phyloP scores from a whole-genome alignment of 2,797 vertebrate genomes.

The Rhadinocentrus ornatus region DNA sequence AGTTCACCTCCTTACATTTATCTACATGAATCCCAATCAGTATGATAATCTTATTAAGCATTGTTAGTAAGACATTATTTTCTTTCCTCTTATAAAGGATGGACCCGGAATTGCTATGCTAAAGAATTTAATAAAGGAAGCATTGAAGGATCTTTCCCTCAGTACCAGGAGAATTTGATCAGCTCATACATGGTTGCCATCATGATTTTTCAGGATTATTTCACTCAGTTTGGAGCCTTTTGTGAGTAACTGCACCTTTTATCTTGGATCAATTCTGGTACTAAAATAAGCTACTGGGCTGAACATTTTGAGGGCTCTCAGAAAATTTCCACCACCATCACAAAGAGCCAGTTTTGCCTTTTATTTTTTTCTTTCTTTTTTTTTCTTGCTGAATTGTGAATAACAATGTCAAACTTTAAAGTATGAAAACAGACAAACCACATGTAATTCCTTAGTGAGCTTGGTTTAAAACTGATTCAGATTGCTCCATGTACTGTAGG shows the following conservation, averaged over 20 bases:
- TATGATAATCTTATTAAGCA: background rate
- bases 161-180: background rate
- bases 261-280: conserved; percentile 8
- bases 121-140: background rate
- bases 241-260: background rate
- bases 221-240: background rate
- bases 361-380: background rate
- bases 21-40: background rate
- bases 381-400: conserved; percentile 28
- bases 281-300: background rate
- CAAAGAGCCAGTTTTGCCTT: conserved; percentile 11
- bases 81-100: background rate
- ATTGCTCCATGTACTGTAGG: conserved; percentile 39
- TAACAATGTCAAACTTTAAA: conserved; percentile 22
- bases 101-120: background rate
- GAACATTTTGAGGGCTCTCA: conserved; percentile 1
- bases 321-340: background rate
- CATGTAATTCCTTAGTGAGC: conserved; percentile 32
- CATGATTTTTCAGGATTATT: background rate
- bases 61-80: background rate
- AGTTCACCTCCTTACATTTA: background rate
- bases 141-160: background rate
- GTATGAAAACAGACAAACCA: conserved; percentile 45
- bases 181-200: background rate
- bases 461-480: conserved; percentile 42